Base-by-base conservation (phyloP, 2,888 invertebrate genomes). In the Tromatobia lineatoria region DNA sequence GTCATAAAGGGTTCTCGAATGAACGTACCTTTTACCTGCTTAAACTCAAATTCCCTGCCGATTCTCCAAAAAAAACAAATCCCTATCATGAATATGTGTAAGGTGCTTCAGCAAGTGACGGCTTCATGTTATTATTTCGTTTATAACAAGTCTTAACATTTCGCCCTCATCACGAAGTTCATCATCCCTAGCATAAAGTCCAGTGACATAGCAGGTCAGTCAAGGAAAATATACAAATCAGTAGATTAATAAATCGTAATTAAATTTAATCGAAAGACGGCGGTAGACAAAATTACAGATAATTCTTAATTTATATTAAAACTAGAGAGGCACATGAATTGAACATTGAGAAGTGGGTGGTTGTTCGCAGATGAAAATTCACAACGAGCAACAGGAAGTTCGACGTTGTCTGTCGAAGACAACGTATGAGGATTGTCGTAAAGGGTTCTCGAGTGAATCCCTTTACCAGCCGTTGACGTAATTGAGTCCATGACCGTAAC, bases 381-480 rank as follows among this genome's bases (percentile, higher is more conserved):
- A 29, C 8, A 45, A 42, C 70, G 66, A 57, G 70, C 64, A 54
- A 57, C 54, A 54, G 70, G 70, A 76, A 81, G 54, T 42, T 25
- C 13, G n/a, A 29, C 25, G 50, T 15, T 59, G 34, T n/a, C n/a
- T 25, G 50, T 3, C 3, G 23, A 4, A 34, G 23, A 54, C 52
- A 52, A 50, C 50, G 11, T 38, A 52, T 23, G 52, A 29, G 38
- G 38, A 71, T 25, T 52, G 11, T 78, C 57, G 13, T 6, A 11
- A 20, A 15, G 20, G 47, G 15, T 3, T n/a, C n/a, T 18, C 15
- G 52, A 7, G n/a, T 18, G 25, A 42, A 20, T 77, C 47, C 23
- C 69, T 85, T 82, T 88, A 85, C 76, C 87, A 87, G 66, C 82
- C 85, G 75, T 86, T 86, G 20, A 74, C 75, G 20, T 83, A 73